Conservation (phyloP, 1,140 invertebrate species). For the Leptonema lineaticorne region DNA sequence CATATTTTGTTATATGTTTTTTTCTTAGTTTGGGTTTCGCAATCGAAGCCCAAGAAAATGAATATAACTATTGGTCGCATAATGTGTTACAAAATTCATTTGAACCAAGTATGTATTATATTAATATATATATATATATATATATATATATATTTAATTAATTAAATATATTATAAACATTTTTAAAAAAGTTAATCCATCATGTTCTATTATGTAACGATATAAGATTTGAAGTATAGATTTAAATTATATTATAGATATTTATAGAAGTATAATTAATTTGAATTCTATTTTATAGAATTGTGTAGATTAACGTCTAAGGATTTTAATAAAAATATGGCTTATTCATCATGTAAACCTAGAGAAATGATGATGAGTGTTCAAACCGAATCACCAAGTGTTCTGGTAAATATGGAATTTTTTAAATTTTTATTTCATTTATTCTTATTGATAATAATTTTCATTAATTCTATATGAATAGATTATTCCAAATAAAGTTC, state of each 20-base stretch:
- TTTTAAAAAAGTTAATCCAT: background rate
- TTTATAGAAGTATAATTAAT: background rate
- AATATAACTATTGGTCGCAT: background rate
- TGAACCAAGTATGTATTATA: background rate
- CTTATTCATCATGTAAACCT: conserved; percentile 25
- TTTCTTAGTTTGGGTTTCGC: background rate
- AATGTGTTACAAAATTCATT: background rate
- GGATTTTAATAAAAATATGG: conserved; percentile 22
- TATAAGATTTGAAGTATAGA: background rate
- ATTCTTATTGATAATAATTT: background rate
- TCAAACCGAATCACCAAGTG: conserved; percentile 2
- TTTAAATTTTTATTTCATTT: background rate
- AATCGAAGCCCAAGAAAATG: background rate
- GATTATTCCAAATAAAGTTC: conserved; percentile 39
- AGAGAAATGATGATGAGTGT: conserved; percentile 29
- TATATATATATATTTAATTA: background rate
- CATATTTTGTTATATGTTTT: no score
- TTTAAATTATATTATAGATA: background rate
- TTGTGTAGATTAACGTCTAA: background rate
- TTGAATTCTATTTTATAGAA: background rate
- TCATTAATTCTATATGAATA: conserved; percentile 27
- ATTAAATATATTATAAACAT: background rate
- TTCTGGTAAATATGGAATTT: background rate
- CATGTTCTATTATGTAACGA: background rate
- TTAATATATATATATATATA: background rate